Percentiles rank a stretch among this genome's conserved stretches.
These are phyloP conservation scores for Nyctibius grandis DNA, from an alignment of 2,797 vertebrate genomes.

Conservation along the genomic window DNA sequence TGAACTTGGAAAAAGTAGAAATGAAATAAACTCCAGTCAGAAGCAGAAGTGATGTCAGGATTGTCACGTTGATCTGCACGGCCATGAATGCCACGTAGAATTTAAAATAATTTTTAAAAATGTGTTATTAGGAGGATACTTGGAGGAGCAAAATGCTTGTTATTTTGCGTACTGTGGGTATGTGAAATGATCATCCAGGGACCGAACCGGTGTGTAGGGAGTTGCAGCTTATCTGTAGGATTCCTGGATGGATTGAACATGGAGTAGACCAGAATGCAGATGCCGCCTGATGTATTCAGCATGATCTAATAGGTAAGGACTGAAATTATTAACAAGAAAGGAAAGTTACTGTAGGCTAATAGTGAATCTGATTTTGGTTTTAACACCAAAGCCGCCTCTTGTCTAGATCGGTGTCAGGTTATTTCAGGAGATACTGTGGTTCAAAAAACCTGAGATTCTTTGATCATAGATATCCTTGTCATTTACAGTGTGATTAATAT, in stretches of 20 bases:
- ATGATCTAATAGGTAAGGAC: neutral
- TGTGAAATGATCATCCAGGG: neutral
- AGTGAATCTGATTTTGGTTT: neutral
- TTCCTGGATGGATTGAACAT: neutral
- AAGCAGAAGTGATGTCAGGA: neutral
- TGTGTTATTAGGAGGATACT: neutral
- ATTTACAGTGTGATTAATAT: neutral
- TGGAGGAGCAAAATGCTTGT: neutral
- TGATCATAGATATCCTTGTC: neutral
- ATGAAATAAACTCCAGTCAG: neutral
- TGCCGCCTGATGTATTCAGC: neutral
- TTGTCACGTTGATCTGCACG: neutral
- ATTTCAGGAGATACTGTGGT: neutral
- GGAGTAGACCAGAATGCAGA: neutral
- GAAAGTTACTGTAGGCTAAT: neutral
- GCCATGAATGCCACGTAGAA: accelerated
- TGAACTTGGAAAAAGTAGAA: neutral
- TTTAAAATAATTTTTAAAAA: neutral
- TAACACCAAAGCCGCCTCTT: neutral
- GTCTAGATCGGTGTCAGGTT: neutral
- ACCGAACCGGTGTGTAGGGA: neutral
- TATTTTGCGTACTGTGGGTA: neutral
- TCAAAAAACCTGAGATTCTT: neutral
- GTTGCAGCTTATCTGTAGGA: neutral
- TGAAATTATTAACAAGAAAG: neutral